Evolutionary conservation across 2,113 vertebrate species (phyloP), one percentile per base, ranked within the genome.

Genomic region (Cisticola juncidis): DNA sequence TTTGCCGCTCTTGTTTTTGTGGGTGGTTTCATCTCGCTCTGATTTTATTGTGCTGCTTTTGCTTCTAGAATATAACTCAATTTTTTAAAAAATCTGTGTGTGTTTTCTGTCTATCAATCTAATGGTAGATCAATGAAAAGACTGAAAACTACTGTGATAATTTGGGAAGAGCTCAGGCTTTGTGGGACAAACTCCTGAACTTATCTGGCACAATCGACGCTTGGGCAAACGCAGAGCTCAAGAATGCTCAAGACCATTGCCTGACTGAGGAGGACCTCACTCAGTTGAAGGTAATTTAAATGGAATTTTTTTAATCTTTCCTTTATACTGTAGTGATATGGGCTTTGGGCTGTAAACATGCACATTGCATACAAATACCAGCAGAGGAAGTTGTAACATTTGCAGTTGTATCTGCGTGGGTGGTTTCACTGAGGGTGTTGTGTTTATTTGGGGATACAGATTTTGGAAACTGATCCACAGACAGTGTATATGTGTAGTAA

Each of bases 121-220:
- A 40, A 13, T 84, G 95, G 25, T 64, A 99, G 99, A 97, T 99
- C 95, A 99, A 98, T n/a, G 99, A 99, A 94, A 99, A 99, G 97
- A 98, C 98, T 0, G 99, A 99, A 81, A 94, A 97, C 40, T 98
- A 98, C 71, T 96, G 98, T 95, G 99, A 99, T 86, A 99, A 99
- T 97, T 96, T 99, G 42, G 97, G 92, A 86, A 98, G 98, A 94
- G 99, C 98, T 53, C 97, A 98, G 97, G 98, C 98, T 96, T 95
- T 99, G 93, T 99, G 99, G 99, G 99, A 99, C 81, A 99, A 99
- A 93, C 98, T 99, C 95, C 97, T 98, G 58, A 95, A 97, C 82
- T 92, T 99, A 42, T 99, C 98, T 21, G 97, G 74, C 57, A 98
- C 97, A 15, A 94, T 99, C 6, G 98, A 99, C 0, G 83, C 94